phyloP scores from a whole-genome alignment of 2,113 vertebrate genomes.

The Neolamprologus falcicula region DNA sequence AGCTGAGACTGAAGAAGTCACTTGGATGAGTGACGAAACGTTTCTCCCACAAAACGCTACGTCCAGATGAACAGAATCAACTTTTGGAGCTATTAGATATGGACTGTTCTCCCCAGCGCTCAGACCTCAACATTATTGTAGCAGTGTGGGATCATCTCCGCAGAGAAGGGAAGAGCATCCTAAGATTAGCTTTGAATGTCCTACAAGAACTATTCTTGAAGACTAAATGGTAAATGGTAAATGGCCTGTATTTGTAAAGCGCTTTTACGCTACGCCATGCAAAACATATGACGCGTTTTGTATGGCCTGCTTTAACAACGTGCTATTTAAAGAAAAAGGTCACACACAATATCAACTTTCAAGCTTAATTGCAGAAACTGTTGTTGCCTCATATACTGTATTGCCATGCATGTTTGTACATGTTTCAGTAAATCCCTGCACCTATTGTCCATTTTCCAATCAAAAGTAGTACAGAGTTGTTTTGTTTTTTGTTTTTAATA shows the following conservation, averaged over 20 bases:
- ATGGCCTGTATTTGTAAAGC: too few species aligned
- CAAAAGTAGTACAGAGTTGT: background rate
- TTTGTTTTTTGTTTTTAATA: background rate
- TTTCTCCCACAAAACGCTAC: accelerated
- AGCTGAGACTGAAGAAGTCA: background rate
- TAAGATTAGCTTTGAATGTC: background rate
- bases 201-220: background rate
- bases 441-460: background rate
- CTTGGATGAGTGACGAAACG: background rate
- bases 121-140: background rate
- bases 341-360: background rate
- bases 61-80: background rate
- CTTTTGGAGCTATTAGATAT: background rate
- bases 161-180: background rate
- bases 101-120: background rate
- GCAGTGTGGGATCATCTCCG: background rate
- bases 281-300: accelerated
- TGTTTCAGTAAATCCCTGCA: background rate
- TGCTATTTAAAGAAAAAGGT: background rate
- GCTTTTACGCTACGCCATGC: too few species aligned
- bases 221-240: background rate
- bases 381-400: background rate
- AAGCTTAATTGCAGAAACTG: background rate
- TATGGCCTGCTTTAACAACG: too few species aligned
- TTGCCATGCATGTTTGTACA: background rate